Evolutionary conservation across 2,113 vertebrate genomes (phyloP).

Genomic region (Melanerpes formicivorus): DNA sequence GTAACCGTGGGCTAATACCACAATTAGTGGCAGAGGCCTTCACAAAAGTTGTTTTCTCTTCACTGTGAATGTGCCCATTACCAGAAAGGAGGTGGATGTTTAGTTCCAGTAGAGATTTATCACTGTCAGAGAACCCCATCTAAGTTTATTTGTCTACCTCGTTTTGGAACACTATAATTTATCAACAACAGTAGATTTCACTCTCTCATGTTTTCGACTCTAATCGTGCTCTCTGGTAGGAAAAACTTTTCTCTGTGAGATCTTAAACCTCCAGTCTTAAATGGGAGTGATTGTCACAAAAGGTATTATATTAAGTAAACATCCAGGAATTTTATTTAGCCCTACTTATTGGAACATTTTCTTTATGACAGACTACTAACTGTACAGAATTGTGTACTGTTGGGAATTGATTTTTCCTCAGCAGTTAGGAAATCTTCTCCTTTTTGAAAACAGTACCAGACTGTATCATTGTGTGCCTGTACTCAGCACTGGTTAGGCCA

Average conservation of each 20-base stretch:
- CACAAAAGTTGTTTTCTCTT: neutral
- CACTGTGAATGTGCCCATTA: neutral
- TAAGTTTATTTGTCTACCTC: slow-evolving; percentile 1
- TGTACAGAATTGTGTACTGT: neutral
- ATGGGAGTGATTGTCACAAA: neutral
- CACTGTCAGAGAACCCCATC: neutral
- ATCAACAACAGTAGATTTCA: neutral
- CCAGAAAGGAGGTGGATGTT: neutral
- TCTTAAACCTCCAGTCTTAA: neutral
- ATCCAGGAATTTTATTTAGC: neutral
- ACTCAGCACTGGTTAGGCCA: no score
- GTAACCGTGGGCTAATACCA: neutral
- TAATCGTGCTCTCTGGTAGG: neutral
- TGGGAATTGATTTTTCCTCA: neutral
- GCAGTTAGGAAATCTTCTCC: neutral
- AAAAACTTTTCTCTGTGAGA: neutral
- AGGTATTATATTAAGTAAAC: neutral
- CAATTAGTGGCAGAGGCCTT: neutral
- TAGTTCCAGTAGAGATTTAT: slow-evolving; percentile 26
- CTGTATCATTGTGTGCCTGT: no score
- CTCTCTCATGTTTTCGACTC: neutral
- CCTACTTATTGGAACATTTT: neutral
- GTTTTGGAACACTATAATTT: neutral
- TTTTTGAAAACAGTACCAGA: neutral
- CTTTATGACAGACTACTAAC: neutral